phyloP scores from a whole-genome alignment of 1,140 invertebrate species.

The Leucophenga varia region DNA sequence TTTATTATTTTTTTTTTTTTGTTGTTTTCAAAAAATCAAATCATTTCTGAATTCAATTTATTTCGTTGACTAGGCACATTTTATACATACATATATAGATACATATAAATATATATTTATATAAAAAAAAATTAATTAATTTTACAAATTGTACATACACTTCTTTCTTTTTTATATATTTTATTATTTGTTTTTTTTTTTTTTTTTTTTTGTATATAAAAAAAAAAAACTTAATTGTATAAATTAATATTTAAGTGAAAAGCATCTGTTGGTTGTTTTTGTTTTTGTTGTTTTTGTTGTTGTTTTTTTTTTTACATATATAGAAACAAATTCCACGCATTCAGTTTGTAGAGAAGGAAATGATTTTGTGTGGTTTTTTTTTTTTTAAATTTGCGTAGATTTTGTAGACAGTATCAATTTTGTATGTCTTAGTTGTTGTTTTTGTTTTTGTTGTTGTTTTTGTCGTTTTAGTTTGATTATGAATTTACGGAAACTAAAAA shows the following conservation, averaged over 20 bases:
- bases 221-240: slow-evolving; percentile 1
- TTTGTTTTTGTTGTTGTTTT: no score
- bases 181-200: slow-evolving; percentile 10
- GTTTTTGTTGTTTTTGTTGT: slow-evolving; percentile 13
- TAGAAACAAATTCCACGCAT: no score
- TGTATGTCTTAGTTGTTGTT: no score
- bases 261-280: slow-evolving; percentile 27
- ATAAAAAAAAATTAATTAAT: neutral
- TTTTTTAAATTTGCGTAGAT: no score
- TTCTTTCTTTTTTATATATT: neutral
- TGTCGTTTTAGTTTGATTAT: no score
- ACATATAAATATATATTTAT: slow-evolving; percentile 15
- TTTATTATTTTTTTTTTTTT: slow-evolving; percentile 7
- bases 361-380: no score
- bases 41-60: neutral
- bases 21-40: no score
- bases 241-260: slow-evolving; percentile 18
- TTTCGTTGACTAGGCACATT: slow-evolving; percentile 16
- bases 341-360: no score
- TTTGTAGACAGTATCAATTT: no score
- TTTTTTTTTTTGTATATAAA: slow-evolving; percentile 5
- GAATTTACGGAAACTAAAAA: no score
- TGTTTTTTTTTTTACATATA: no score
- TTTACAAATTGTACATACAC: no score
- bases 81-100: slow-evolving; percentile 4